Conservation (phyloP, 2,113 vertebrate genomes). For the Lagenorhynchus albirostris region DNA sequence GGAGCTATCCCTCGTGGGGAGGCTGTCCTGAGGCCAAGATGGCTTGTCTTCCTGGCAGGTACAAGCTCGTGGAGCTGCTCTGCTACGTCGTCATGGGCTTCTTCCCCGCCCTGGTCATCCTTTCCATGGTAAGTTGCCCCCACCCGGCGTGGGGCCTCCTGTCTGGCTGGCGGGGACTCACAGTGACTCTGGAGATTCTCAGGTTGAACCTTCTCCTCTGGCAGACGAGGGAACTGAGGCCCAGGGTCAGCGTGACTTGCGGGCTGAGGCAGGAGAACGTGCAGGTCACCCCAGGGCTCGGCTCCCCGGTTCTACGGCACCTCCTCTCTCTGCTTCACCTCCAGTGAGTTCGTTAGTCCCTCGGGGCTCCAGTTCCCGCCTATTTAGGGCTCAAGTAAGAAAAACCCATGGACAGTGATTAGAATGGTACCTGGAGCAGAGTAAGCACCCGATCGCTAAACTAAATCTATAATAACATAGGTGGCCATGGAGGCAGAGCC, state of each 20-base stretch:
- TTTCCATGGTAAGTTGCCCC: constrained; percentile 91
- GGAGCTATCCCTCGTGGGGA: neutral
- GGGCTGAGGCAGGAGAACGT: no score
- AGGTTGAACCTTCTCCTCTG: neutral
- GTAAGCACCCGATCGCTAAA: neutral
- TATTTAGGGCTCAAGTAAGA: neutral
- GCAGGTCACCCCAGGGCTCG: neutral
- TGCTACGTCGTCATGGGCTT: constrained; percentile 92
- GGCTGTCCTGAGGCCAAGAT: neutral
- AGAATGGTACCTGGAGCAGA: neutral
- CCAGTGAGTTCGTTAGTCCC: neutral
- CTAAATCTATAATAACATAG: neutral
- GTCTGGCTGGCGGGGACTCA: neutral
- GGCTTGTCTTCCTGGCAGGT: constrained; percentile 81
- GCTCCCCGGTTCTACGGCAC: rapidly evolving
- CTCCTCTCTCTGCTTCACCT: neutral
- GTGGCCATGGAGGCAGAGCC: rapidly evolving
- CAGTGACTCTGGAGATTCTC: neutral
- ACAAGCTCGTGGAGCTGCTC: constrained; percentile 93
- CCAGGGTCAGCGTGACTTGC: neutral
- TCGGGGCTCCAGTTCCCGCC: neutral
- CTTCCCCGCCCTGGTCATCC: constrained; percentile 91
- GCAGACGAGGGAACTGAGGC: neutral
- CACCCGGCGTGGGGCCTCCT: rapidly evolving
- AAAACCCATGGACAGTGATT: no score